Percentiles rank a stretch among this genome's conserved stretches.
Conservation (phyloP, 2,113 vertebrate species). For the Sorex fumeus region DNA sequence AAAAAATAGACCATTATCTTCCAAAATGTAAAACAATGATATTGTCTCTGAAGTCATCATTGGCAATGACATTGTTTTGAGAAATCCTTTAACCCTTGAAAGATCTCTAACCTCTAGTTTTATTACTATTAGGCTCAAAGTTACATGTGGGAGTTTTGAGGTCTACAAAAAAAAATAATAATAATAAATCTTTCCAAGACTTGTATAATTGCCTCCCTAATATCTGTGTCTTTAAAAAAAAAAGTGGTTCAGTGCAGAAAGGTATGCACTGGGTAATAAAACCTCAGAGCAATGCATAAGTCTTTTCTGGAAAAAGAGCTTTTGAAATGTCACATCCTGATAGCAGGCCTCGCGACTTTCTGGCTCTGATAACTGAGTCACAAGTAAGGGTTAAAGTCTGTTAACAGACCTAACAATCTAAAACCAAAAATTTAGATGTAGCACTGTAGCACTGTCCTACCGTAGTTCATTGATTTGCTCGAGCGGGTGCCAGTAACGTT, state of each 20-base stretch:
- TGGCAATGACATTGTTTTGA: conserved; percentile 20
- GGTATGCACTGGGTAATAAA: conserved; percentile 29
- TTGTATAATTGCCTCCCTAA: conserved; percentile 31
- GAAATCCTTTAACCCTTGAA: background rate
- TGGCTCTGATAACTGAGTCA: conserved; percentile 37
- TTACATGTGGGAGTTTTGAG: background rate
- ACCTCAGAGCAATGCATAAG: conserved; percentile 9
- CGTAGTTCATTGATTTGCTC: no score
- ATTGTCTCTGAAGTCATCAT: no score
- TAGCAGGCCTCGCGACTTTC: conserved; percentile 44
- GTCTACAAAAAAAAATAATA: conserved; percentile 32
- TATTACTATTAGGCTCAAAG: background rate
- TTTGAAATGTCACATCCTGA: conserved; percentile 76
- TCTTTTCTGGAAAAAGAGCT: conserved; percentile 59
- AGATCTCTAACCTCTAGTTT: background rate
- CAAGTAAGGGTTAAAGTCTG: conserved; percentile 36
- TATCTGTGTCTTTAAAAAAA: conserved; percentile 37
- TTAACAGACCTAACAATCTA: background rate
- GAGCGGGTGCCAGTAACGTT: no score
- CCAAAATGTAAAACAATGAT: no score
- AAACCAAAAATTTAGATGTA: background rate
- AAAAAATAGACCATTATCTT: background rate
- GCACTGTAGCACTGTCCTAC: no score
- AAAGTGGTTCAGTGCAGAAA: background rate
- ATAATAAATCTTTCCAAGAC: conserved; percentile 25